phyloP scores from a whole-genome alignment of 1,140 invertebrate genomes.

The Fopius arisanus region DNA sequence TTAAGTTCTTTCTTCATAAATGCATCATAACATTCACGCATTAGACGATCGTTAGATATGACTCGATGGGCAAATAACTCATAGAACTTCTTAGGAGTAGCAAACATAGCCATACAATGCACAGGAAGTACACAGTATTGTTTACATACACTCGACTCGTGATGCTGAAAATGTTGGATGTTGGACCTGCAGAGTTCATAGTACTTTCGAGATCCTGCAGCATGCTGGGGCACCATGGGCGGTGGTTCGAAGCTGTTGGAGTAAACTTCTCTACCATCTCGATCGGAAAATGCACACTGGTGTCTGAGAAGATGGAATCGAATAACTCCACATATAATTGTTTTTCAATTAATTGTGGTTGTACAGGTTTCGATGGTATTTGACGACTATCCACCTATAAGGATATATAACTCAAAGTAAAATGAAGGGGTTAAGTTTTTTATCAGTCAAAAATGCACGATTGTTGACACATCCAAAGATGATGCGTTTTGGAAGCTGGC shows the following conservation, averaged over 20 bases:
- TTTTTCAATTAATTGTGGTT: no score
- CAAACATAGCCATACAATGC: conserved; percentile 20
- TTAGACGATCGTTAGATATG: neutral
- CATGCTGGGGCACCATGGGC: conserved; percentile 24
- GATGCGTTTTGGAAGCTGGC: no score
- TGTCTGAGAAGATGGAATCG: no score
- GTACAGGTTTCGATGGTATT: no score
- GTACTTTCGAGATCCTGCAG: conserved; percentile 9
- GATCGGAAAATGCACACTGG: no score
- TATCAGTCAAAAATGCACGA: no score
- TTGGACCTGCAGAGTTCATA: conserved; percentile 16
- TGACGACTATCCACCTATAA: no score
- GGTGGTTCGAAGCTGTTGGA: conserved; percentile 31
- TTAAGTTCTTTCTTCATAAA: neutral
- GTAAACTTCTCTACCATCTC: conserved; percentile 20
- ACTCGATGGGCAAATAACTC: neutral
- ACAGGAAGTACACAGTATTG: conserved; percentile 30
- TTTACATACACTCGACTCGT: conserved; percentile 13
- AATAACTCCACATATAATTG: no score
- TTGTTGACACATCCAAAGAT: no score
- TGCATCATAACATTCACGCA: neutral
- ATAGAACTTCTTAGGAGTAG: neutral
- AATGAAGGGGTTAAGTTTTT: no score
- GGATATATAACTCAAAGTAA: no score
- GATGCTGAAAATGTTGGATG: neutral